phyloP scores from a whole-genome alignment of 2,888 invertebrate species.

The Iselma pallidipennis region DNA sequence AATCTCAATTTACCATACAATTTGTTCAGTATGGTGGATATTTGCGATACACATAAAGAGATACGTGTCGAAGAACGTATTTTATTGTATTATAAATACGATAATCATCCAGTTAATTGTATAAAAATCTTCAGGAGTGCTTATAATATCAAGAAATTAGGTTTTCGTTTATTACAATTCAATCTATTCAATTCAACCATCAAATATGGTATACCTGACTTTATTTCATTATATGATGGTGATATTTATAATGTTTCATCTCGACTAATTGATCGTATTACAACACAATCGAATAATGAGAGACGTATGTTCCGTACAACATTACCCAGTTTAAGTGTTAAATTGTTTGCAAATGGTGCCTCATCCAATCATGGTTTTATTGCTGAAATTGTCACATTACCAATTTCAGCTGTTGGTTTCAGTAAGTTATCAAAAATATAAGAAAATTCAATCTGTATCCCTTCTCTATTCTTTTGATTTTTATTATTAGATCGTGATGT shows the following conservation, averaged over 20 bases:
- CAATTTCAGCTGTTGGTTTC: slow-evolving; percentile 87
- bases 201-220: slow-evolving; percentile 80
- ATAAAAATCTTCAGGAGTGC: slow-evolving; percentile 94
- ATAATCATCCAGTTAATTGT: slow-evolving; percentile 94
- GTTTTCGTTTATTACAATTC: slow-evolving; percentile 86
- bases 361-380: slow-evolving; percentile 94
- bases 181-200: slow-evolving; percentile 89
- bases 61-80: slow-evolving; percentile 88
- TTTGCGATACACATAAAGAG: slow-evolving; percentile 94
- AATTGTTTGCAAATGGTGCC: slow-evolving; percentile 93
- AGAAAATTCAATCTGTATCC: slow-evolving; percentile 9
- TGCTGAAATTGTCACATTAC: slow-evolving; percentile 94
- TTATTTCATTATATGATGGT: slow-evolving; percentile 87
- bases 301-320: slow-evolving; percentile 76
- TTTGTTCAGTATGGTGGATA: slow-evolving; percentile 91
- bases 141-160: slow-evolving; percentile 83
- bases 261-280: slow-evolving; percentile 70
- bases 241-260: slow-evolving; percentile 88
- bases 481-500: slow-evolving; percentile 78
- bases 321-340: slow-evolving; percentile 82
- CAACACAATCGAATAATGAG: slow-evolving; percentile 71
- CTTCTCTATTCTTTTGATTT: slow-evolving; percentile 11
- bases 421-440: slow-evolving; percentile 65
- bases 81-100: slow-evolving; percentile 94
- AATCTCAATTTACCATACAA: slow-evolving; percentile 85